Percentiles rank a stretch among this genome's conserved stretches.
These are phyloP conservation scores for Ptilodon capucinus DNA, from an alignment of 2,888 invertebrate genomes.

Conservation along the genomic window DNA sequence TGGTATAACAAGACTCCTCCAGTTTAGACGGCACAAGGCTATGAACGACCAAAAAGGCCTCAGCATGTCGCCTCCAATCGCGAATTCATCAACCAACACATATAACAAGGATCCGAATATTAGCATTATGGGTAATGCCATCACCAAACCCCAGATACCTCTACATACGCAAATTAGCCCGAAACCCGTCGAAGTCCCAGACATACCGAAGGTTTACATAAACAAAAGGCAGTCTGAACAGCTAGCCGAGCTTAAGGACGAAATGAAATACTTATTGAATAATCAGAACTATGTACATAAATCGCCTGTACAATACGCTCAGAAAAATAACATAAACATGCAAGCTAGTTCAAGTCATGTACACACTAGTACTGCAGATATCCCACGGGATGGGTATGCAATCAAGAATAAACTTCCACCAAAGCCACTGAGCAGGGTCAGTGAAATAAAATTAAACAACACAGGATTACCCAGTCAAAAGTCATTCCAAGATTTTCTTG, in stretches of 20 bases:
- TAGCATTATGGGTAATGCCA: conserved; percentile 22
- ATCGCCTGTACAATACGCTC: conserved; percentile 31
- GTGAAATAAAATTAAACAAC: neutral
- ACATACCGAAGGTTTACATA: conserved; percentile 47
- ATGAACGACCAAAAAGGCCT: neutral
- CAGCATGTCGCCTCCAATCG: neutral
- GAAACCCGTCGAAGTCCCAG: conserved; percentile 35
- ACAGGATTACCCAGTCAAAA: conserved; percentile 23
- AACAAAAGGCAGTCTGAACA: conserved; percentile 46
- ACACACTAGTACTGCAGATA: neutral
- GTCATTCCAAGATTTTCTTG: conserved; percentile 52
- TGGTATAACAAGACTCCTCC: conserved; percentile 55
- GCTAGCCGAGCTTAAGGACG: conserved; percentile 31
- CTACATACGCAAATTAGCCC: conserved; percentile 29
- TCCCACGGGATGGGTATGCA: neutral
- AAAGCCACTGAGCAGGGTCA: neutral
- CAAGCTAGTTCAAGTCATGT: conserved; percentile 2
- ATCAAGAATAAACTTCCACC: neutral
- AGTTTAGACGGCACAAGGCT: conserved; percentile 50
- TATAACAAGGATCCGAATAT: neutral
- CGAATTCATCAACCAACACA: neutral
- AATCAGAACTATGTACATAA: conserved; percentile 16
- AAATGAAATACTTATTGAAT: conserved; percentile 30
- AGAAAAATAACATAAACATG: conserved; percentile 12
- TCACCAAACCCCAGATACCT: conserved; percentile 12